Evolutionary conservation across 2,888 invertebrate genomes (phyloP), one percentile per base, ranked within the genome.

Genomic region (Ceramica pisi): DNA sequence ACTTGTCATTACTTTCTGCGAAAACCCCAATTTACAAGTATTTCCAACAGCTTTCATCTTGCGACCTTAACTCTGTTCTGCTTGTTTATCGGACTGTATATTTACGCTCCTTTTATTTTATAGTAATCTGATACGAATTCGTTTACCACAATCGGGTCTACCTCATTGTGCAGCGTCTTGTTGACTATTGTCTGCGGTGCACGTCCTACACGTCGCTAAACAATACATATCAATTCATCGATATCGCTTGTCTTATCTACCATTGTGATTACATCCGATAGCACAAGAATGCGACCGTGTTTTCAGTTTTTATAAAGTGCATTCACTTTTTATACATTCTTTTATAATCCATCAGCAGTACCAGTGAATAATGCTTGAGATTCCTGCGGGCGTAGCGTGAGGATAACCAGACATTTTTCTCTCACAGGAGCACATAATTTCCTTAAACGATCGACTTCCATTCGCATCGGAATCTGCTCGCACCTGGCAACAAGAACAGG

Each of bases 101-200:
- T 91, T 91, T 92, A 91, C 92, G 91, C 90, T 92, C 90, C 90
- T 93, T 92, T 93, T 92, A 91, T 89, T 92, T 89, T 85, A 88
- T 86, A 89, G 92, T 90, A 89, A 93, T 89, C 87, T 86, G 89
- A 93, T 90, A 89, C 85, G 79, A 86, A 84, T 88, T 86, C 78
- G 83, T 87, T 81, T 84, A 86, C 85, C 80, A 72, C 88, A 90
- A 88, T 86, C 78, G 80, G 78, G 84, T 84, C 81, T 75, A 81
- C 75, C 55, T 75, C 85, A 82, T 87, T 85, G 87, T 86, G 82
- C 87, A 78, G 75, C 66, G 78, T 78, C 83, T 88, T 87, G 81
- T 87, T 80, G 81, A 74, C 81, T 81, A 87, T 90, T 90, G 90
- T 90, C 86, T 85, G 82, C 69, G 81, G 82, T 85, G 75, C 82